Percentiles rank a stretch among this genome's conserved stretches.
Evolutionary conservation across 2,888 invertebrate species (phyloP).

Genomic region (Mythimna albipuncta): DNA sequence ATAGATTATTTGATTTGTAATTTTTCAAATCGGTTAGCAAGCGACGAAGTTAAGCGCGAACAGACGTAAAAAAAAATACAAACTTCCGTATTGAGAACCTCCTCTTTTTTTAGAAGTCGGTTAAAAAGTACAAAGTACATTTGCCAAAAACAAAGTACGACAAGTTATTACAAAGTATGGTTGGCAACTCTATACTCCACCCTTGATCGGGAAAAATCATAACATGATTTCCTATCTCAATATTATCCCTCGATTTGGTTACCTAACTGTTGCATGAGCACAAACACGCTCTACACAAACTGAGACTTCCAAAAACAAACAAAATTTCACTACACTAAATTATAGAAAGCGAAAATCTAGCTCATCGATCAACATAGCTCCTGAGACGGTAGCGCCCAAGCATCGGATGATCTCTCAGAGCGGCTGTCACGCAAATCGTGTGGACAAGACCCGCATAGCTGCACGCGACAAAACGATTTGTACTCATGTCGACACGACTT

Average conservation of each 20-base stretch:
- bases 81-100: too few species aligned
- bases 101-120: too few species aligned
- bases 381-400: constrained; percentile 39
- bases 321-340: constrained; percentile 32
- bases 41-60: too few species aligned
- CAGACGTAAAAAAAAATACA: too few species aligned
- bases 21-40: too few species aligned
- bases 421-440: constrained; percentile 53
- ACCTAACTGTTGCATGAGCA: neutral
- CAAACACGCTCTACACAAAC: neutral
- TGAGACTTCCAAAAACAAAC: constrained; percentile 24
- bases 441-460: constrained; percentile 49
- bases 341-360: constrained; percentile 58
- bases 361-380: constrained; percentile 48
- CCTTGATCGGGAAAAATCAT: too few species aligned
- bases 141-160: too few species aligned
- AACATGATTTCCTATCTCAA: neutral
- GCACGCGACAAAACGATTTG: constrained; percentile 59
- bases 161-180: too few species aligned
- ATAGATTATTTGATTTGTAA: too few species aligned
- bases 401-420: constrained; percentile 54
- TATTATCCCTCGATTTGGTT: neutral
- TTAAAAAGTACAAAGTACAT: too few species aligned
- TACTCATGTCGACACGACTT: constrained; percentile 26
- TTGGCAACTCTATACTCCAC: too few species aligned